Evolutionary conservation across 2,797 vertebrate genomes (phyloP), one percentile per base, ranked within the genome.

Genomic region (Acridotheres tristis): DNA sequence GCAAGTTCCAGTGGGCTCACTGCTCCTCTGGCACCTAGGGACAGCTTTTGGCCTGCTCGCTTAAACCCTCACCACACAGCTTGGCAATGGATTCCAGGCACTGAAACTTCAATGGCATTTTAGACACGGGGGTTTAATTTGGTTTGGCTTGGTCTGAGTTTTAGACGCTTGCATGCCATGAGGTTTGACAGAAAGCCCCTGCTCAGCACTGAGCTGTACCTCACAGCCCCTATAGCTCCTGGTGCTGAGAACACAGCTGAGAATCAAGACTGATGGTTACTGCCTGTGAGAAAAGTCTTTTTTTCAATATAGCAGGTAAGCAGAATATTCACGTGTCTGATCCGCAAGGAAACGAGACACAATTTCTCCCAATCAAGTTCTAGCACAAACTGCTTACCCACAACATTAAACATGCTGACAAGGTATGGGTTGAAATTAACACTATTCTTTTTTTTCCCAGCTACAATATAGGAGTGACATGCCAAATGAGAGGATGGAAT

Each of bases 401-500:
- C 65, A 79, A 20, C 2, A 7, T 71, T 67, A 90, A 88, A 88
- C 25, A n/a, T 12, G 82, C 59, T 96, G 92, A 78, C 79, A 88
- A 92, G 29, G 75, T 68, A 80, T 4, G 34, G 79, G 59, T 36
- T 92, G 90, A 88, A 92, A 81, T 72, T 84, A 83, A 42, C 22
- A 54, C 27, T 29, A 4, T 45, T 87, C 82, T 40, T 75, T 88
- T 68, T 68, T 77, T 43, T 34, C 73, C 22, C 42, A 74, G 54
- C 15, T 57, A 72, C 45, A 85, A 43, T n/a, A 59, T 7, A 67
- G 40, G 50, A 80, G 57, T 51, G 86, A 89, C 71, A 74, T 80
- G 71, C 77, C 63, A 81, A 94, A 73, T 4, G 36, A 89, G 77
- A 75, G 55, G 80, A 85, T 79, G 71, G 77, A 93, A 93, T 76